Evolutionary conservation across 1,140 invertebrate species (phyloP).

Genomic region (Drosophila pandora): DNA sequence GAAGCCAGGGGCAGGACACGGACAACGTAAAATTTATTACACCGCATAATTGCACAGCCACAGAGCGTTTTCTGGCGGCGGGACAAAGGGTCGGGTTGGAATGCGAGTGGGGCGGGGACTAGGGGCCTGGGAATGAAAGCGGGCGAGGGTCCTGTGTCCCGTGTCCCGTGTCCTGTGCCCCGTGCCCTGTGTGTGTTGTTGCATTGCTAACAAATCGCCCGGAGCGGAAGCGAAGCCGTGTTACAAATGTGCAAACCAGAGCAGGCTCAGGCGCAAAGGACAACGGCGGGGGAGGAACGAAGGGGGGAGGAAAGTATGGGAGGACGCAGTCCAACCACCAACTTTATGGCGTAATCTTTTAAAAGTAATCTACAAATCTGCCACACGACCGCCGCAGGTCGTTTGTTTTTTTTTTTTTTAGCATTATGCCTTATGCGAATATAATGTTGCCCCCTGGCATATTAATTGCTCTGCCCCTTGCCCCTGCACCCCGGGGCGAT

Average conservation of each 20-base stretch:
- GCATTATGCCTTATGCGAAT: slow-evolving; percentile 63
- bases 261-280: slow-evolving; percentile 28
- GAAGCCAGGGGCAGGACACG: slow-evolving; percentile 46
- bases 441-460: slow-evolving; percentile 59
- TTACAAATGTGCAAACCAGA: slow-evolving; percentile 80
- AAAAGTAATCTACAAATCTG: slow-evolving; percentile 82
- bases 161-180: slow-evolving; percentile 61
- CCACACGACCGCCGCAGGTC: slow-evolving; percentile 75
- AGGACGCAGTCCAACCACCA: slow-evolving; percentile 61
- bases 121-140: neutral
- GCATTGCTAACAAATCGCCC: slow-evolving; percentile 78
- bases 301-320: slow-evolving; percentile 2
- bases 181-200: slow-evolving; percentile 72
- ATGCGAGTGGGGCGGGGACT: slow-evolving; percentile 3
- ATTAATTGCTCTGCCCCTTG: slow-evolving; percentile 59
- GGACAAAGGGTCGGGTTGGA: slow-evolving; percentile 20
- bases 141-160: neutral
- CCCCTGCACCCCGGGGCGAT: neutral
- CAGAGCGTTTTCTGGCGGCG: slow-evolving; percentile 44
- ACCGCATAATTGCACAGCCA: slow-evolving; percentile 82
- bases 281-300: neutral
- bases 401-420: slow-evolving; percentile 59
- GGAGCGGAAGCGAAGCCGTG: slow-evolving; percentile 75
- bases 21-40: slow-evolving; percentile 79
- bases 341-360: slow-evolving; percentile 81